Conservation (phyloP, 2,888 invertebrate species). For the Microplitis manilae region DNA sequence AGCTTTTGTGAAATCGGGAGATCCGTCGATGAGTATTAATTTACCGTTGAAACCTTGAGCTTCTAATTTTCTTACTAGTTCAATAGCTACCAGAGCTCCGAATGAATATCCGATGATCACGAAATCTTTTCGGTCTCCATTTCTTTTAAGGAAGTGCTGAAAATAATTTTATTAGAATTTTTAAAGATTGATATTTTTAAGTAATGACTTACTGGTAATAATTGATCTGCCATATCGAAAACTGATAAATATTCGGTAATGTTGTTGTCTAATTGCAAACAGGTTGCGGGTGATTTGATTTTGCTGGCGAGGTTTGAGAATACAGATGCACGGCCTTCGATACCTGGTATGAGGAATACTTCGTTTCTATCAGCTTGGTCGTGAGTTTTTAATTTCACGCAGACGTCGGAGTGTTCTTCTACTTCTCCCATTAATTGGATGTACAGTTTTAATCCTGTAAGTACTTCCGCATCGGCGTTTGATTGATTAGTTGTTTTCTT, state of each 20-base stretch:
- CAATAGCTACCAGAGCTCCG: constrained; percentile 84
- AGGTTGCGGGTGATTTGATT: constrained; percentile 63
- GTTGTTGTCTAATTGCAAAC: constrained; percentile 60
- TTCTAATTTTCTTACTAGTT: constrained; percentile 83
- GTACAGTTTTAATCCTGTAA: constrained; percentile 56
- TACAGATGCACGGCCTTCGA: constrained; percentile 67
- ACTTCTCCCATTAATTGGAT: constrained; percentile 48
- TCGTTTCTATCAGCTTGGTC: constrained; percentile 54
- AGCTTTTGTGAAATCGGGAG: constrained; percentile 80
- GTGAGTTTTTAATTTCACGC: constrained; percentile 54
- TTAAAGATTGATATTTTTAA: background rate
- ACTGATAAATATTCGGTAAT: constrained; percentile 72
- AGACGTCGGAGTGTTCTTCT: constrained; percentile 47
- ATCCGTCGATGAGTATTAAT: constrained; percentile 87
- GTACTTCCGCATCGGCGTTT: constrained; percentile 32
- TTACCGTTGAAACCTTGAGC: constrained; percentile 77
- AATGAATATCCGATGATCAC: constrained; percentile 91
- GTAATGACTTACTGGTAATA: constrained; percentile 73
- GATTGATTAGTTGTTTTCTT: constrained; percentile 35
- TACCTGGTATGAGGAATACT: constrained; percentile 69
- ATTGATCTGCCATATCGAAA: constrained; percentile 73
- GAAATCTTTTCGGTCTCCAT: constrained; percentile 71
- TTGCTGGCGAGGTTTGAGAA: constrained; percentile 62
- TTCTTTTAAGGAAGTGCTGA: constrained; percentile 76
- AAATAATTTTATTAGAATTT: background rate